Percentiles rank a stretch among this genome's conserved stretches.
Conservation (phyloP, 2,888 invertebrate species). For the Orthosia gothica region DNA sequence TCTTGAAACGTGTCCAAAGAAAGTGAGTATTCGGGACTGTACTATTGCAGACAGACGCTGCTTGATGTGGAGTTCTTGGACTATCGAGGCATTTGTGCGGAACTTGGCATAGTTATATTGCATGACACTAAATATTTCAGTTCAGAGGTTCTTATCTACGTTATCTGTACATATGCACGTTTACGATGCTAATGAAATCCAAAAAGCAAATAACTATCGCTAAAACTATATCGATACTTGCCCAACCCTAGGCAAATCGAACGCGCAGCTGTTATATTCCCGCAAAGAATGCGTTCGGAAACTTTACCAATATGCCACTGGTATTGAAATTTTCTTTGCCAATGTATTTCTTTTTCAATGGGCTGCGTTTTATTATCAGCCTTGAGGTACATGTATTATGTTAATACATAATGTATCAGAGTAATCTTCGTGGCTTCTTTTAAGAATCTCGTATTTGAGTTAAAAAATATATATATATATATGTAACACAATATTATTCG, state of each 20-base stretch:
- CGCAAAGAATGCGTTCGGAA: constrained; percentile 59
- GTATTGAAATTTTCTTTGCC: constrained; percentile 60
- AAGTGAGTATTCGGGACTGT: no score
- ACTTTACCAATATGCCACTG: constrained; percentile 66
- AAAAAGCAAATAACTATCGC: not conserved
- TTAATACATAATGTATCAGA: constrained; percentile 27
- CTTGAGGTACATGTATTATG: constrained; percentile 14
- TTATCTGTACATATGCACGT: not conserved
- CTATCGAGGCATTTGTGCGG: no score
- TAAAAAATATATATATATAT: no score
- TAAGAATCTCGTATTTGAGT: not conserved
- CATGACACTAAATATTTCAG: no score
- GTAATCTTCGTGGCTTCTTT: constrained; percentile 10
- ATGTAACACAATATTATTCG: not conserved
- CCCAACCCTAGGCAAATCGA: constrained; percentile 27
- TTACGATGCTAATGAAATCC: not conserved
- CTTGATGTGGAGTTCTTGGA: no score
- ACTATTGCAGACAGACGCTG: no score
- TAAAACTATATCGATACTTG: not conserved
- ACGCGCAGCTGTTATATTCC: constrained; percentile 51
- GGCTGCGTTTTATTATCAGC: constrained; percentile 45
- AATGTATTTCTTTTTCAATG: constrained; percentile 49
- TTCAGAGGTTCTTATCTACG: no score
- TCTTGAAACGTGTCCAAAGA: no score
- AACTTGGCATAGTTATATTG: no score